A percentile compares a stretch with the other conserved stretches of the same genome.
phyloP scores from a whole-genome alignment of 2,113 vertebrate species.

The Poecile atricapillus region DNA sequence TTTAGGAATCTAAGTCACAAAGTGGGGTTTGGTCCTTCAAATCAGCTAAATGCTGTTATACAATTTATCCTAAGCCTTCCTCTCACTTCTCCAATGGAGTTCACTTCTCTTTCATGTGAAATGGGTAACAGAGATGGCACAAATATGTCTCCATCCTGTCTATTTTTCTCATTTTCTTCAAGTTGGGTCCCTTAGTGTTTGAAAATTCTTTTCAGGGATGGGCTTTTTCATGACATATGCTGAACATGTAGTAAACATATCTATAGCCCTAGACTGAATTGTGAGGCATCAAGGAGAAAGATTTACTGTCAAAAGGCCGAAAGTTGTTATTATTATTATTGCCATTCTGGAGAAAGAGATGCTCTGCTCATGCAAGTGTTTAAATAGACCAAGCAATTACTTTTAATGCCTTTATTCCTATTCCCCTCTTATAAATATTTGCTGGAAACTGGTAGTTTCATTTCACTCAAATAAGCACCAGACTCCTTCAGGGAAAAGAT shows the following conservation, averaged over 20 bases:
- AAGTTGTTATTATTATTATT: background rate
- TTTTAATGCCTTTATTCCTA: slow-evolving; percentile 5
- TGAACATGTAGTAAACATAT: background rate
- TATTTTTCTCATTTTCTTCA: background rate
- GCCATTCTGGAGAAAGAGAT: background rate
- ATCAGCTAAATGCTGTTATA: background rate
- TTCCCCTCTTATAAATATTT: slow-evolving; percentile 18
- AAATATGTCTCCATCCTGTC: background rate
- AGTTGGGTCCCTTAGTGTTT: background rate
- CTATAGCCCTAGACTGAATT: background rate
- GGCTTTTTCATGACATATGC: background rate
- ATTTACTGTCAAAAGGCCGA: background rate
- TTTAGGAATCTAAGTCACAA: background rate
- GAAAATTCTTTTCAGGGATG: background rate
- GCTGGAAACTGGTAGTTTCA: background rate
- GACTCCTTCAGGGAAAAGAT: background rate
- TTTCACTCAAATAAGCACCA: slow-evolving; percentile 23
- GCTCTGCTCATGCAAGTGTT: background rate
- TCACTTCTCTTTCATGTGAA: background rate
- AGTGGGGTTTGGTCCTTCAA: background rate
- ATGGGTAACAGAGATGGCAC: background rate
- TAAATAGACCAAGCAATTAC: background rate
- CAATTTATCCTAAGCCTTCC: background rate
- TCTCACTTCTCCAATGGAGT: background rate
- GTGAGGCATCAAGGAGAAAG: background rate